Conservation (phyloP, 1,140 invertebrate genomes). For the Hyles vespertilio region DNA sequence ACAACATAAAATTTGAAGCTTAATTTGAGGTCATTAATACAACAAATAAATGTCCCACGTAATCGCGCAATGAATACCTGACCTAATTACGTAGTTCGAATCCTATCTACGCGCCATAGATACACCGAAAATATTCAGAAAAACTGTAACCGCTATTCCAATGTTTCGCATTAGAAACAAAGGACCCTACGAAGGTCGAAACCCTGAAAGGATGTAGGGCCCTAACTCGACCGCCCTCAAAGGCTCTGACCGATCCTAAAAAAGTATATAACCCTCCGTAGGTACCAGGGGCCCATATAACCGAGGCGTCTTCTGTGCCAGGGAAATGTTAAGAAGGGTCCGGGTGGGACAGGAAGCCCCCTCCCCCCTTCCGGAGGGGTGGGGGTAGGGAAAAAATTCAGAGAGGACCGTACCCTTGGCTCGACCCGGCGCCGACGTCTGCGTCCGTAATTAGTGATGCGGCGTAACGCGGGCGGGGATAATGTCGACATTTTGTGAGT, state of each 20-base stretch:
- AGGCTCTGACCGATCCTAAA: slow-evolving; percentile 67
- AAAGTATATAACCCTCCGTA: slow-evolving; percentile 67
- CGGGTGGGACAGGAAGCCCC: slow-evolving; percentile 52
- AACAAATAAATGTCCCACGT: no score
- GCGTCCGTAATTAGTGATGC: slow-evolving; percentile 69
- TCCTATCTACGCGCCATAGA: no score
- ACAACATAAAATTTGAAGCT: no score
- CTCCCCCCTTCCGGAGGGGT: slow-evolving; percentile 53
- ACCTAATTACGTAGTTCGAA: no score
- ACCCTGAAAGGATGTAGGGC: slow-evolving; percentile 62
- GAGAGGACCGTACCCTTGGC: slow-evolving; percentile 65
- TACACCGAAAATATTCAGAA: no score
- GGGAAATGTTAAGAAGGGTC: slow-evolving; percentile 72
- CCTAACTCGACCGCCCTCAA: slow-evolving; percentile 56
- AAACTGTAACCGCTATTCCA: no score
- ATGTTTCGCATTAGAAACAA: slow-evolving; percentile 28
- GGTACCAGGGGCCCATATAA: slow-evolving; percentile 67
- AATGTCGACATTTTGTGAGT: slow-evolving; percentile 38
- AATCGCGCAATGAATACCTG: no score
- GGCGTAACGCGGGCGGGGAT: slow-evolving; percentile 34
- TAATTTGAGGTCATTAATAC: no score
- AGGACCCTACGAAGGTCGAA: slow-evolving; percentile 52
- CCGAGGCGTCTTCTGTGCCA: slow-evolving; percentile 66
- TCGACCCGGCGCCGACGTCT: slow-evolving; percentile 64
- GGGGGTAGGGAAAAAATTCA: slow-evolving; percentile 69